These are phyloP conservation scores for Mesocentrotus franciscanus DNA, from an alignment of 53 echinoderm and acorn worm genomes.

Conservation along the genomic window DNA sequence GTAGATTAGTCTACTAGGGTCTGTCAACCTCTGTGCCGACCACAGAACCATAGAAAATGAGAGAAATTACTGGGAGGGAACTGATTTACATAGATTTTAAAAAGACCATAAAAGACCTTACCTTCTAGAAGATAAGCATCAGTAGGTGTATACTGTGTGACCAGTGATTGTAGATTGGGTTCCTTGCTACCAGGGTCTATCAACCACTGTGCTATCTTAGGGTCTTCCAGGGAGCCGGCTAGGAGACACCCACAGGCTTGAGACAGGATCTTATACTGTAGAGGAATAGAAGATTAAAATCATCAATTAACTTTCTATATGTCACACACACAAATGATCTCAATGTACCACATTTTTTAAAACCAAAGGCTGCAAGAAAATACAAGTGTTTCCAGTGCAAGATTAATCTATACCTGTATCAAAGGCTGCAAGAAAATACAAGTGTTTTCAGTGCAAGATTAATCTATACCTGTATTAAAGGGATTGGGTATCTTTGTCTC, in stretches of 20 bases:
- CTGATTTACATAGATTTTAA: too few relatives aligned
- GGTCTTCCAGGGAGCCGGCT: conserved; percentile 73
- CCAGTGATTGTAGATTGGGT: conserved; percentile 74
- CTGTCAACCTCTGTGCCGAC: conserved; percentile 86
- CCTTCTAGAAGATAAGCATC: conserved; percentile 73
- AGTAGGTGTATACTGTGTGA: conserved; percentile 60
- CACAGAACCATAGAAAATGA: conserved; percentile 65
- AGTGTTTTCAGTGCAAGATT: too few relatives aligned
- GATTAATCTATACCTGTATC: too few relatives aligned
- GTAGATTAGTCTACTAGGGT: conserved; percentile 84
- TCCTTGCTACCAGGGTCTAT: conserved; percentile 91
- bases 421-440: too few relatives aligned
- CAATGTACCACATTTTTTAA: too few relatives aligned
- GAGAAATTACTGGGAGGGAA: too few relatives aligned
- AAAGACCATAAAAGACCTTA: not conserved
- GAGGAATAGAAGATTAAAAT: not conserved
- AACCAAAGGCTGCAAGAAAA: too few relatives aligned
- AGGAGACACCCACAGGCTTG: conserved; percentile 83
- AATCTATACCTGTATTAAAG: too few relatives aligned
- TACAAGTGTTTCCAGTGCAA: too few relatives aligned
- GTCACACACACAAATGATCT: too few relatives aligned
- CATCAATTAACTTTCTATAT: too few relatives aligned
- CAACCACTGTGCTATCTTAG: conserved; percentile 95
- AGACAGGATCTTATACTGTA: conserved; percentile 84
- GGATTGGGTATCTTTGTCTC: too few relatives aligned